Evolutionary conservation across 2,797 vertebrate genomes (phyloP).

Genomic region (Enteromius trimaculatus): DNA sequence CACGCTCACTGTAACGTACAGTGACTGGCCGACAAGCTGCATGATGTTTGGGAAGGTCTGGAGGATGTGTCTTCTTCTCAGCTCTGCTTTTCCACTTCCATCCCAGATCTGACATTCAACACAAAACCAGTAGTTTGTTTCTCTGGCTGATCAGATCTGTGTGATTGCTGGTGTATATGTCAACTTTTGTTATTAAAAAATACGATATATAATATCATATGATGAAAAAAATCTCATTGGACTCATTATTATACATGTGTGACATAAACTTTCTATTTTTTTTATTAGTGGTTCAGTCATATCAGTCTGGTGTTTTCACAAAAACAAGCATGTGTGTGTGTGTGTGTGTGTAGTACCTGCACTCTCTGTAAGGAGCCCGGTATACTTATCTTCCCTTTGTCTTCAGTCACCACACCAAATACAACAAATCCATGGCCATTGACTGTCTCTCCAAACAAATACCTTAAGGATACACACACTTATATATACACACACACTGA

Average conservation of each 20-base stretch:
- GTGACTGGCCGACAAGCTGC: slow-evolving; percentile 41
- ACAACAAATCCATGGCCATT: slow-evolving; percentile 70
- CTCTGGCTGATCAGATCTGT: not conserved
- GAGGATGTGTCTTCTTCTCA: slow-evolving; percentile 69
- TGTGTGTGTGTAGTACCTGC: slow-evolving; percentile 45
- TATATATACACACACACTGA: not conserved
- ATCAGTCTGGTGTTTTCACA: not conserved
- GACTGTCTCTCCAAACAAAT: slow-evolving; percentile 73
- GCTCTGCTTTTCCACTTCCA: slow-evolving; percentile 64
- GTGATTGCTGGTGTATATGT: not conserved
- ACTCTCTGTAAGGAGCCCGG: slow-evolving; percentile 67
- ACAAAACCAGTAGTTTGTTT: not conserved
- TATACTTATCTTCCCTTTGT: slow-evolving; percentile 62
- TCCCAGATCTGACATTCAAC: slow-evolving; percentile 67
- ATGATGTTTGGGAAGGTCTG: slow-evolving; percentile 52
- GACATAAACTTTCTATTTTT: not conserved
- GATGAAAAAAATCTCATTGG: not conserved
- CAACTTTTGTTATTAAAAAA: not conserved
- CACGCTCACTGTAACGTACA: slow-evolving; percentile 63
- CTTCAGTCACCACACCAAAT: slow-evolving; percentile 68
- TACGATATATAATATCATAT: too few relatives aligned
- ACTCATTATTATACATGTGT: not conserved
- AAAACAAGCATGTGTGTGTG: not conserved
- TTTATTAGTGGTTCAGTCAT: not conserved
- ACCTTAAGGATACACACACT: slow-evolving; percentile 59